Evolutionary conservation across 2,888 invertebrate species (phyloP).

Genomic region (Eucera pruinosa): DNA sequence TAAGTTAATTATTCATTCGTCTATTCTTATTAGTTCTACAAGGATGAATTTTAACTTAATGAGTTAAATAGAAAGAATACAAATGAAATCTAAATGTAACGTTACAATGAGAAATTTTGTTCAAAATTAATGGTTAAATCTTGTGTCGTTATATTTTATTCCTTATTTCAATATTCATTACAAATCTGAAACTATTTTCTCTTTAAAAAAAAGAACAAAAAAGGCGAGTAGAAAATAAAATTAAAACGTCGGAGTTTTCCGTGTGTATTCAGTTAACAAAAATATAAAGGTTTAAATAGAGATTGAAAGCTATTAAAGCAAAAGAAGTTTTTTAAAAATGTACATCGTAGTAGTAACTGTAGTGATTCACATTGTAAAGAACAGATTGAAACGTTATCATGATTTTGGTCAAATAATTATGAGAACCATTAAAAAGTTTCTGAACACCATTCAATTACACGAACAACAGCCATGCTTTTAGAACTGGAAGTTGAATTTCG

Average conservation of each 20-base stretch:
- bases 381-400: slow-evolving; percentile 9
- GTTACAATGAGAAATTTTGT: no score
- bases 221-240: background rate
- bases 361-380: background rate
- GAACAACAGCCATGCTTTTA: slow-evolving; percentile 1
- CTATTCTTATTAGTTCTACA: no score
- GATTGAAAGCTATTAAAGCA: background rate
- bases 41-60: no score
- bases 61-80: no score
- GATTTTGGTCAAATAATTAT: slow-evolving; percentile 21
- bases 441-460: slow-evolving; percentile 28
- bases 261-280: background rate
- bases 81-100: no score
- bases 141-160: no score
- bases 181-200: no score
- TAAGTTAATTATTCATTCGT: no score
- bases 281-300: background rate
- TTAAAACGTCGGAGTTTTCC: background rate
- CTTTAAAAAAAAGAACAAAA: background rate
- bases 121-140: no score
- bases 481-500: slow-evolving; percentile 34
- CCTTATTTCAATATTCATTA: no score
- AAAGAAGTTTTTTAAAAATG: background rate
- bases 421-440: slow-evolving; percentile 45
- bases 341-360: background rate